Percentiles rank a stretch among this genome's conserved stretches.
Evolutionary conservation across 2,888 invertebrate species (phyloP).

Genomic region (Netelia melanura): DNA sequence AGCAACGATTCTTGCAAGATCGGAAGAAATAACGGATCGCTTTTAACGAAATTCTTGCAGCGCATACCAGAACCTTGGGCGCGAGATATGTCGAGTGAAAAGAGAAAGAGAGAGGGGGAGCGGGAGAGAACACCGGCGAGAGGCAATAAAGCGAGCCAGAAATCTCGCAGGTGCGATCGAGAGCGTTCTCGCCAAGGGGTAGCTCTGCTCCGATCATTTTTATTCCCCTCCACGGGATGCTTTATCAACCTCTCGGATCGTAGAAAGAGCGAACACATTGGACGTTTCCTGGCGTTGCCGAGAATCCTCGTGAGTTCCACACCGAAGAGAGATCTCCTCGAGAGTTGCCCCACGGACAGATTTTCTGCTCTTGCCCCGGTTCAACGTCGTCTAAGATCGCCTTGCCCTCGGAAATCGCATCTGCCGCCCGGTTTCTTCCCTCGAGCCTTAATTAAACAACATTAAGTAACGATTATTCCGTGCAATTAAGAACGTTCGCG

Average conservation of each 20-base stretch:
- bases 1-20: slow-evolving; percentile 22
- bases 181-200: slow-evolving; percentile 50
- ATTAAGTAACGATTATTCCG: slow-evolving; percentile 68
- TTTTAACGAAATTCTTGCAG: slow-evolving; percentile 54
- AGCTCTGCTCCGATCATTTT: slow-evolving; percentile 38
- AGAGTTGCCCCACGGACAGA: slow-evolving; percentile 54
- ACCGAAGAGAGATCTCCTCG: slow-evolving; percentile 22
- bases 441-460: slow-evolving; percentile 65
- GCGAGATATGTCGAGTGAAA: slow-evolving; percentile 10
- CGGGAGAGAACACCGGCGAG: slow-evolving; percentile 31
- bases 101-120: background rate
- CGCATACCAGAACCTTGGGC: slow-evolving; percentile 43
- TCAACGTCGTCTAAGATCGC: slow-evolving; percentile 7
- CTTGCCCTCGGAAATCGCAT: slow-evolving; percentile 58
- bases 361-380: slow-evolving; percentile 49
- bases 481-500: slow-evolving; percentile 64
- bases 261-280: slow-evolving; percentile 21
- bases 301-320: slow-evolving; percentile 2
- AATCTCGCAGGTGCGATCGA: slow-evolving; percentile 67
- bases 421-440: slow-evolving; percentile 34
- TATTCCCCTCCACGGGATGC: slow-evolving; percentile 24
- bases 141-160: slow-evolving; percentile 57
- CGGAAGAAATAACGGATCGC: slow-evolving; percentile 46
- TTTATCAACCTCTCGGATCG: slow-evolving; percentile 60
- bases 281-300: slow-evolving; percentile 39